Percentiles rank a stretch among this genome's conserved stretches.
These are phyloP conservation scores for Dicyrtoma fusca DNA, from an alignment of 2,888 invertebrate genomes.

Conservation along the genomic window DNA sequence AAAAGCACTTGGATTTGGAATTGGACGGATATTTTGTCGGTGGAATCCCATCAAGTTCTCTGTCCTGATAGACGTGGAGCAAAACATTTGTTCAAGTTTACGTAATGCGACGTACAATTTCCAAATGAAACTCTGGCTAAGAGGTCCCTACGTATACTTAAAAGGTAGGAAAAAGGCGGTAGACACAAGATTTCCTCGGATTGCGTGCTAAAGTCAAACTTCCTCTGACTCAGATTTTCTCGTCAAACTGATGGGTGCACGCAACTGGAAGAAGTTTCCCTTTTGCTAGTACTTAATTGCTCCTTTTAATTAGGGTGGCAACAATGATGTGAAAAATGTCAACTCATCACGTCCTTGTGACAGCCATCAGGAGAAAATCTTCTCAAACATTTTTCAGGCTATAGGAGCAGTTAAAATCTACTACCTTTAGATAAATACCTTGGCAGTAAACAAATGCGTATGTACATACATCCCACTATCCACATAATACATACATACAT, in stretches of 20 bases:
- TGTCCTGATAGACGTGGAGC: too few relatives aligned
- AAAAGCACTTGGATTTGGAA: too few relatives aligned
- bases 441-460: too few relatives aligned
- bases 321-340: constrained; percentile 55
- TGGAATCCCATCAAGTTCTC: too few relatives aligned
- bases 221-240: constrained; percentile 51
- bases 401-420: too few relatives aligned
- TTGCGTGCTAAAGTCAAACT: constrained; percentile 52
- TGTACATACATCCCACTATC: too few relatives aligned
- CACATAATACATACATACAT: too few relatives aligned
- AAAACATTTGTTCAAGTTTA: too few relatives aligned
- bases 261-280: constrained; percentile 44
- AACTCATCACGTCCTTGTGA: constrained; percentile 45
- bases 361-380: constrained; percentile 24
- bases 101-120: too few relatives aligned
- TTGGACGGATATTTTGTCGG: too few relatives aligned
- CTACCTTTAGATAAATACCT: too few relatives aligned
- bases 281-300: constrained; percentile 46
- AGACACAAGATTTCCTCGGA: constrained; percentile 20
- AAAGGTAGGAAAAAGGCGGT: constrained; percentile 4
- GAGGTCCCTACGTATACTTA: not conserved
- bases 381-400: not conserved
- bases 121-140: too few relatives aligned
- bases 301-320: constrained; percentile 55
- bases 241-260: constrained; percentile 49